These are phyloP conservation scores for Cheilosia urbana DNA, from an alignment of 2,888 invertebrate genomes.

Conservation along the genomic window DNA sequence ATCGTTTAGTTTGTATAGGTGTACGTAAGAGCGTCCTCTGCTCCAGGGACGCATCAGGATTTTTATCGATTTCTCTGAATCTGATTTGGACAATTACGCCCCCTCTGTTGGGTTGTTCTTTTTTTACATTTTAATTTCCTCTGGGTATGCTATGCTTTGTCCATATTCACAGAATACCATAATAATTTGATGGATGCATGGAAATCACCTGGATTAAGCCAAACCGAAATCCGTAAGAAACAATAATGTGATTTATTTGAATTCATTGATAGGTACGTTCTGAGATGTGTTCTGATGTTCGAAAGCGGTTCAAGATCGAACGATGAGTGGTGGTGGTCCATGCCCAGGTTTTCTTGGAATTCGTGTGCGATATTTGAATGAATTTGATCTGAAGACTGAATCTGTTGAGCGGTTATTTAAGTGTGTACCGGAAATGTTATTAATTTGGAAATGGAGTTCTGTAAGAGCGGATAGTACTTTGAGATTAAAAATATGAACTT, in stretches of 20 bases:
- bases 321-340: conserved; percentile 56
- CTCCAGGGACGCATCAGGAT: conserved; percentile 17
- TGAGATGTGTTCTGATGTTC: conserved; percentile 35
- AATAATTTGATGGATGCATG: conserved; percentile 69
- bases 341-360: conserved; percentile 36
- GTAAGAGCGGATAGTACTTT: too few relatives aligned
- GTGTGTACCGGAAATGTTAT: background rate
- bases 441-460: background rate
- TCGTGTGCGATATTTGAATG: conserved; percentile 32
- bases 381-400: conserved; percentile 1
- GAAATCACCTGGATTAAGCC: conserved; percentile 53
- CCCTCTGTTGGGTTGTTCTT: background rate
- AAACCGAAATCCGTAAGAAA: conserved; percentile 50
- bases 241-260: conserved; percentile 51
- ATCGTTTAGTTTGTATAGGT: conserved; percentile 31
- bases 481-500: too few relatives aligned
- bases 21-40: conserved; percentile 22
- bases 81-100: conserved; percentile 69
- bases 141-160: conserved; percentile 59
- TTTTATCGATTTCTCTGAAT: conserved; percentile 40
- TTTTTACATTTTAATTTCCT: conserved; percentile 41
- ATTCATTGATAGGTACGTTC: conserved; percentile 40
- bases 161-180: conserved; percentile 54
- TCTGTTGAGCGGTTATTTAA: background rate
- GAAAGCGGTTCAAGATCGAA: conserved; percentile 44